Evolutionary conservation across 2,888 invertebrate genomes (phyloP).

Genomic region (Unio pictorum): DNA sequence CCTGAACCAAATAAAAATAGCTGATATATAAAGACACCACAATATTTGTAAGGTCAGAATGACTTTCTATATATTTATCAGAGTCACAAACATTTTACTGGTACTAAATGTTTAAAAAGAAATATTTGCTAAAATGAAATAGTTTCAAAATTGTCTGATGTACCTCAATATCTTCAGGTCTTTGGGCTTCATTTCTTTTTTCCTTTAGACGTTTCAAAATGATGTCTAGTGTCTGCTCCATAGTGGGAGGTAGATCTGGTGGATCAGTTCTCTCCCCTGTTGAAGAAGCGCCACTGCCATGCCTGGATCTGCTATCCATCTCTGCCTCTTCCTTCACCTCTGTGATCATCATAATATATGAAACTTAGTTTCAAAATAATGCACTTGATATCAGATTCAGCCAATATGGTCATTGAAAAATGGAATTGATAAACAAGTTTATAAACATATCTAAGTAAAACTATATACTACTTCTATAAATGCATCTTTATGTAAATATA

Average conservation of each 20-base stretch:
- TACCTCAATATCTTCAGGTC: slow-evolving; percentile 80
- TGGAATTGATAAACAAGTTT: too few relatives aligned
- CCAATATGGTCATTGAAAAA: too few relatives aligned
- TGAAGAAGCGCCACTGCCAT: slow-evolving; percentile 61
- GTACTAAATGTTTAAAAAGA: background rate
- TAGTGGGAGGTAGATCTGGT: slow-evolving; percentile 49
- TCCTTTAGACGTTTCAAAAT: slow-evolving; percentile 75
- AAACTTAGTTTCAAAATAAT: too few relatives aligned
- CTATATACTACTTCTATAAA: too few relatives aligned
- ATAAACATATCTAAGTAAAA: too few relatives aligned
- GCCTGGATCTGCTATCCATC: slow-evolving; percentile 57
- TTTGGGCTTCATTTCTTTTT: slow-evolving; percentile 74
- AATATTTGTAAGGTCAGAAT: too few relatives aligned
- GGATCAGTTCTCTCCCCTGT: slow-evolving; percentile 57
- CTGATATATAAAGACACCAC: too few relatives aligned
- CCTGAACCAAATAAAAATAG: too few relatives aligned
- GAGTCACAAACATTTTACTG: background rate
- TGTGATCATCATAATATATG: slow-evolving; percentile 16
- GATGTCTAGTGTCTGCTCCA: slow-evolving; percentile 66
- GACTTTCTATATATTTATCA: too few relatives aligned
- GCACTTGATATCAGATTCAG: too few relatives aligned
- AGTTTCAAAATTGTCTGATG: slow-evolving; percentile 3
- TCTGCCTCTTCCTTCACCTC: slow-evolving; percentile 69
- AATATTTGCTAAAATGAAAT: background rate
- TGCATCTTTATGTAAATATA: too few relatives aligned